Conservation (phyloP, 1,140 invertebrate genomes). For the Galendromus occidentalis region DNA sequence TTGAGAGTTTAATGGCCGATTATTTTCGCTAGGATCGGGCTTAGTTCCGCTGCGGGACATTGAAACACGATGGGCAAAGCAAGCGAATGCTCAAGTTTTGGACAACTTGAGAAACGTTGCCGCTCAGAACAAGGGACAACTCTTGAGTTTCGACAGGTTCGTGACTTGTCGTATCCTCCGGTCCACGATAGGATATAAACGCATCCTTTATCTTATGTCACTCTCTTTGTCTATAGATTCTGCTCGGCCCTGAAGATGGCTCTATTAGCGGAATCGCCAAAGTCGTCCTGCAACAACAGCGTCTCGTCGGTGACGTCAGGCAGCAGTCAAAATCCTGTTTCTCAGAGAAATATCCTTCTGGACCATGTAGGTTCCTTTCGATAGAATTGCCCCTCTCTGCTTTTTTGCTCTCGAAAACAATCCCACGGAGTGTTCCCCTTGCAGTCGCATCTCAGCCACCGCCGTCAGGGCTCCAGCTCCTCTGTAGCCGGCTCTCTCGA, state of each 20-base stretch:
- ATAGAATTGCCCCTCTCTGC: too few species aligned
- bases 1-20: too few species aligned
- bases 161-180: background rate
- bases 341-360: too few species aligned
- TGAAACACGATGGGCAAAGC: background rate
- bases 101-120: background rate
- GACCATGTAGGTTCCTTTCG: too few species aligned
- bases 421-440: too few species aligned
- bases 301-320: slow-evolving; percentile 8
- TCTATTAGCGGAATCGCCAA: background rate
- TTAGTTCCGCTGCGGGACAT: slow-evolving; percentile 1
- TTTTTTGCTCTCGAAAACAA: too few species aligned
- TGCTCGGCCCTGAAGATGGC: background rate
- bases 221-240: background rate
- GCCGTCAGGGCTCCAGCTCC: background rate
- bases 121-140: background rate
- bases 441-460: background rate
- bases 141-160: slow-evolving; percentile 3
- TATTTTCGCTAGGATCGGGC: background rate
- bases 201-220: background rate
- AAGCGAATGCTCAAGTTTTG: background rate
- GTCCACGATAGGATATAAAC: background rate
- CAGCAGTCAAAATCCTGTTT: background rate
- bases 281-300: background rate
- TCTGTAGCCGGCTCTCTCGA: background rate